Percentiles rank a stretch among this genome's conserved stretches.
These are phyloP conservation scores for Tetragnatha versicolor DNA, from an alignment of 1,140 invertebrate species.

Conservation along the genomic window DNA sequence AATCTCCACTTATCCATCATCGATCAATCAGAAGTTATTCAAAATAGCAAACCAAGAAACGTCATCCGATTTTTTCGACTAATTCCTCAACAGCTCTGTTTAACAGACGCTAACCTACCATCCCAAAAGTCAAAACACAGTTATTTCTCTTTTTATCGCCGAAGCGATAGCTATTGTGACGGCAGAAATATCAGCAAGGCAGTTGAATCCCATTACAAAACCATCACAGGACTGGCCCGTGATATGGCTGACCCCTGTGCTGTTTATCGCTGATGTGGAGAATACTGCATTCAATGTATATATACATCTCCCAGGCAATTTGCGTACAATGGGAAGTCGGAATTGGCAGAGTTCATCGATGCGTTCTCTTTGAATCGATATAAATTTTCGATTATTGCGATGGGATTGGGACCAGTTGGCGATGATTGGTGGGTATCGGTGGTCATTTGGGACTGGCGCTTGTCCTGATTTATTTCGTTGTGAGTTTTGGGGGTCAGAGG, in stretches of 20 bases:
- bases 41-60: too few relatives aligned
- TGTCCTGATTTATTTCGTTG: neutral
- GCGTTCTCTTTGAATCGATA: slow-evolving; percentile 25
- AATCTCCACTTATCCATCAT: too few relatives aligned
- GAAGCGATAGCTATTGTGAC: slow-evolving; percentile 24
- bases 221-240: slow-evolving; percentile 16
- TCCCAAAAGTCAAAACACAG: slow-evolving; percentile 26
- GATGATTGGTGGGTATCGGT: neutral
- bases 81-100: neutral
- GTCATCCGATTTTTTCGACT: too few relatives aligned
- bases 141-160: slow-evolving; percentile 34
- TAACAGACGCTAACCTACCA: slow-evolving; percentile 2
- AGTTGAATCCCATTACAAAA: slow-evolving; percentile 38
- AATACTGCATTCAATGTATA: slow-evolving; percentile 8
- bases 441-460: neutral
- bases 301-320: neutral
- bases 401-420: neutral
- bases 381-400: slow-evolving; percentile 36
- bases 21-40: too few relatives aligned
- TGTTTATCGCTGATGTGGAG: too few relatives aligned
- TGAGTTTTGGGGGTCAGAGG: too few relatives aligned
- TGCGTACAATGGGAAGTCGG: slow-evolving; percentile 39
- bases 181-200: slow-evolving; percentile 12
- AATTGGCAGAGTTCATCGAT: slow-evolving; percentile 14
- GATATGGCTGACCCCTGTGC: slow-evolving; percentile 21